Percentiles rank a stretch among this genome's conserved stretches.
phyloP scores from a whole-genome alignment of 1,140 invertebrate species.

The Magallana gigas region DNA sequence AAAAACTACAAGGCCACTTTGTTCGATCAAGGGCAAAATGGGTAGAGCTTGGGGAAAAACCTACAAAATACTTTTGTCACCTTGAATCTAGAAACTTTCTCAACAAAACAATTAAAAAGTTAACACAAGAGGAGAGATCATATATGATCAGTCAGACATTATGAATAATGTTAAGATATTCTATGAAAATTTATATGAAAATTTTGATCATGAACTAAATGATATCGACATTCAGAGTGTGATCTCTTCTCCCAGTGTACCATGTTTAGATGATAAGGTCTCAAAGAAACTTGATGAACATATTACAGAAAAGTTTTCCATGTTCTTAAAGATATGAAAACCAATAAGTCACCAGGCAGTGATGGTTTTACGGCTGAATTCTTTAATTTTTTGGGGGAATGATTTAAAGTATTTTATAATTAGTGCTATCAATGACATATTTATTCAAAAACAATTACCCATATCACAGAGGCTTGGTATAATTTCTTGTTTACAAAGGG shows the following conservation, averaged over 20 bases:
- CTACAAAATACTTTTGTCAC: not conserved
- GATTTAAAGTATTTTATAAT: constrained; percentile 45
- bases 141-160: not conserved
- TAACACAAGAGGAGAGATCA: not conserved
- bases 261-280: too few relatives aligned
- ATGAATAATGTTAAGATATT: not conserved
- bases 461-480: not conserved
- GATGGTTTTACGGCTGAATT: constrained; percentile 39
- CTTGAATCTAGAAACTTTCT: not conserved
- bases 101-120: too few relatives aligned
- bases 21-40: not conserved
- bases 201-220: too few relatives aligned
- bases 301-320: too few relatives aligned
- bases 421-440: constrained; percentile 48
- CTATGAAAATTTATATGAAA: constrained; percentile 15
- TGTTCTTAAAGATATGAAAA: not conserved
- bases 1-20: not conserved
- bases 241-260: too few relatives aligned
- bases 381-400: constrained; percentile 52
- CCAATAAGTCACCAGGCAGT: constrained; percentile 22
- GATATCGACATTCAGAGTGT: too few relatives aligned
- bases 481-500: constrained; percentile 47
- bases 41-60: not conserved
- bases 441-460: constrained; percentile 28
- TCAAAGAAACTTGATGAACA: too few relatives aligned